Evolutionary conservation across 2,888 invertebrate genomes (phyloP), one percentile per base, ranked within the genome.

Genomic region (Leptopterna dolabrata): DNA sequence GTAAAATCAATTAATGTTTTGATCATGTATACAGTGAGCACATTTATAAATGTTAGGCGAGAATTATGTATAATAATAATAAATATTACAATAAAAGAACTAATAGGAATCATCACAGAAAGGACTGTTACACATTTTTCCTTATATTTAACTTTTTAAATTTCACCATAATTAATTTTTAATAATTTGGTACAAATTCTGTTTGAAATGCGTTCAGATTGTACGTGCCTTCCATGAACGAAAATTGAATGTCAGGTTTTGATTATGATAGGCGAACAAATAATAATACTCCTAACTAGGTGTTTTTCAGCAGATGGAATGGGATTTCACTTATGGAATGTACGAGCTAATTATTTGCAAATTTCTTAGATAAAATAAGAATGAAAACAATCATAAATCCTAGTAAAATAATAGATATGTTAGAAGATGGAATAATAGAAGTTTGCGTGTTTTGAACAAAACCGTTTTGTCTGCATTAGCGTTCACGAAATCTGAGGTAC

Each of bases 51-150:
- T 27, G 27, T 63, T 63, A 63, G 27, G 63, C 63, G 63, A 24
- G 19, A 63, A 63, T 63, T 24, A 63, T 63, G 24, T 24, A 24
- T 63, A 63, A 24, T 63, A 63, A 24, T 27, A 63, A 63, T 63
- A 63, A 63, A 63, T 63, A 63, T 63, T 63, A 63, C 63, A 63
- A 63, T 63, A 63, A 63, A 24, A 63, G 63, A 63, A 63, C 63
- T 11, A 63, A 24, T 63, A 63, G 63, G 63, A 63, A 63, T 63
- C 63, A 63, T 63, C 63, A 63, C 63, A 63, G 63, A 63, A 63
- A 63, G 63, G 63, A 63, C 63, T 63, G 24, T 63, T 27, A 63
- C 19, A 63, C 24, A 63, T 63, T 24, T 63, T 24, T 24, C 63
- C 63, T 63, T 63, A 63, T 24, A 24, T 24, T 24, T 63, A 63